Evolutionary conservation across 1,140 invertebrate species (phyloP).

Genomic region (Drosophila bifasciata): DNA sequence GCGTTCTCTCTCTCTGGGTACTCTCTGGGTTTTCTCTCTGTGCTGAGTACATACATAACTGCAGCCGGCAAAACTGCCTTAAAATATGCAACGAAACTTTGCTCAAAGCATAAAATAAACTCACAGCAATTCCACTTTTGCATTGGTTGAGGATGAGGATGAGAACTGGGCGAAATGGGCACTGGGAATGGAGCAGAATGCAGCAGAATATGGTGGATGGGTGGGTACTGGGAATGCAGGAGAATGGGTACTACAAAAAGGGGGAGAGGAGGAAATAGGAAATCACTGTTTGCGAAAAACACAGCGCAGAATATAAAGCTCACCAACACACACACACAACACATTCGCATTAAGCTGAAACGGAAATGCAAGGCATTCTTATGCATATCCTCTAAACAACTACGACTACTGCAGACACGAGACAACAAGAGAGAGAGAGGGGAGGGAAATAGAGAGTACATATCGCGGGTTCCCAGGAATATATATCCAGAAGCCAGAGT

Average conservation of each 20-base stretch:
- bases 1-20: conserved; percentile 6
- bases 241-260: background rate
- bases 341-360: conserved; percentile 70
- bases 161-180: conserved; percentile 17
- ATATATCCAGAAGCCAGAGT: too few relatives aligned
- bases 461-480: too few relatives aligned
- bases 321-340: conserved; percentile 56
- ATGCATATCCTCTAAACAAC: conserved; percentile 82
- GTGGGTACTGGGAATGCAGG: conserved; percentile 12
- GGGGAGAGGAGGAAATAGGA: conserved; percentile 51
- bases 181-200: conserved; percentile 9
- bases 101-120: conserved; percentile 82
- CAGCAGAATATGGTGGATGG: too few relatives aligned
- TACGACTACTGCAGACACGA: conserved; percentile 33
- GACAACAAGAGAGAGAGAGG: background rate
- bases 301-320: conserved; percentile 53
- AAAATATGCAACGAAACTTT: conserved; percentile 82
- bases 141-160: conserved; percentile 22
- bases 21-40: conserved; percentile 4
- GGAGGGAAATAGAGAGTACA: background rate
- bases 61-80: conserved; percentile 72
- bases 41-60: conserved; percentile 63
- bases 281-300: conserved; percentile 75
- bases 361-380: conserved; percentile 82
- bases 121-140: conserved; percentile 74